A percentile compares a stretch with the other conserved stretches of the same genome.
phyloP scores from a whole-genome alignment of 2,797 vertebrate species.

The Sciurus carolinensis region DNA sequence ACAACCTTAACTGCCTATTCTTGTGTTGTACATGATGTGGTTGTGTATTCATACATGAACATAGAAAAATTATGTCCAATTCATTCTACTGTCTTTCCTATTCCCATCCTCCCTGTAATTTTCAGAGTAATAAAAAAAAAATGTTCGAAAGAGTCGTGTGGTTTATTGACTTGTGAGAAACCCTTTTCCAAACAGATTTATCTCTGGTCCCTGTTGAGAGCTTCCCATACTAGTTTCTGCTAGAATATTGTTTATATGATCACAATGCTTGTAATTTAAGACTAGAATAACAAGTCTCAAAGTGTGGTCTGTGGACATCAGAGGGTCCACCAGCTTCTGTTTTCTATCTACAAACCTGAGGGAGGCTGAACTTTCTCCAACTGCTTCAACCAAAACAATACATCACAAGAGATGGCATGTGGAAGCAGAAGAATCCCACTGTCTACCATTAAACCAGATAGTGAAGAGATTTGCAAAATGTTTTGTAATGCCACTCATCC shows the following conservation, averaged over 20 bases:
- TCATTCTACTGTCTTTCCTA: too few species aligned
- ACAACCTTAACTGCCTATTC: too few species aligned
- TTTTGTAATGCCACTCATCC: neutral
- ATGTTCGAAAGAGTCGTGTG: constrained; percentile 6
- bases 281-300: neutral
- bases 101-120: neutral
- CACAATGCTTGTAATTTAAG: neutral
- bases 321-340: too few species aligned
- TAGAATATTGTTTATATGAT: neutral
- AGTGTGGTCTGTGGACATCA: neutral
- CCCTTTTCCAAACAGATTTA: neutral
- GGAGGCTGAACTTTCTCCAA: neutral
- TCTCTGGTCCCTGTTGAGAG: neutral
- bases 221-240: neutral
- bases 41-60: too few species aligned
- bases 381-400: neutral
- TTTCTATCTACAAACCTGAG: neutral
- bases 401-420: neutral
- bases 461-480: neutral
- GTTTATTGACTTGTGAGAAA: constrained; percentile 24
- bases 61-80: too few species aligned
- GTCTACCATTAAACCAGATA: neutral
- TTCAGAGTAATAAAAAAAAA: constrained; percentile 19
- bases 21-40: too few species aligned
- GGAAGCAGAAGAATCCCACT: neutral